Base-by-base conservation (phyloP, 2,888 invertebrate species). In the Apamea monoglypha region DNA sequence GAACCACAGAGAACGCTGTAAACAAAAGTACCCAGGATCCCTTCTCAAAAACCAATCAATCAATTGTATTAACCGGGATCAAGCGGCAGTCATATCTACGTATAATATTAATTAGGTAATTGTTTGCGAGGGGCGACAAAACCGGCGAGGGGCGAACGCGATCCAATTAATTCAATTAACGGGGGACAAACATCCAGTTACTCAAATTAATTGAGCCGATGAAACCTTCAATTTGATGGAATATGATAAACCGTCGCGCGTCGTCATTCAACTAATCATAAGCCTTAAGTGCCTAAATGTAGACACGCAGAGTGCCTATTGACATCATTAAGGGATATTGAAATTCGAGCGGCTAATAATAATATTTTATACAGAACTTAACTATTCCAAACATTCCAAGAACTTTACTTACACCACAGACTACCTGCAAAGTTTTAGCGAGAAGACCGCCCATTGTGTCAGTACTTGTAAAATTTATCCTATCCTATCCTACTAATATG, bases 161-260 rank as follows among this genome's bases (percentile, higher is more conserved):
- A 82, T 86, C 85, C 91, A 89, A 92, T 91, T 91, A 91, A 91
- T 91, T 86, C 85, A 87, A 91, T 92, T 91, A 90, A 88, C 78
- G 63, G 85, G 86, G 82, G 82, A 87, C 88, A 91, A 92, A 91
- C 90, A 91, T 86, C 87, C 81, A 89, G 88, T 84, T 88, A 85
- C 87, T 88, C 83, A 87, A 91, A 90, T 89, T 90, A 91, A 91
- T 91, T 86, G 89, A 80, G 68, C 50, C 82, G 81, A 83, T 85
- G 80, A 81, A 88, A 87, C 82, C 83, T 86, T 83, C 84, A 77
- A 82, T 85, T 88, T 89, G 74, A 87, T 88, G 82, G 80, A 78
- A 87, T 88, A 86, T 82, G 76, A 83, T 83, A 85, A 85, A 79
- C 79, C 76, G 56, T 66, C 56, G 56, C n/a, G 5, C 14, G 12